phyloP scores from a whole-genome alignment of 2,113 vertebrate genomes.

The Hippotragus niger region DNA sequence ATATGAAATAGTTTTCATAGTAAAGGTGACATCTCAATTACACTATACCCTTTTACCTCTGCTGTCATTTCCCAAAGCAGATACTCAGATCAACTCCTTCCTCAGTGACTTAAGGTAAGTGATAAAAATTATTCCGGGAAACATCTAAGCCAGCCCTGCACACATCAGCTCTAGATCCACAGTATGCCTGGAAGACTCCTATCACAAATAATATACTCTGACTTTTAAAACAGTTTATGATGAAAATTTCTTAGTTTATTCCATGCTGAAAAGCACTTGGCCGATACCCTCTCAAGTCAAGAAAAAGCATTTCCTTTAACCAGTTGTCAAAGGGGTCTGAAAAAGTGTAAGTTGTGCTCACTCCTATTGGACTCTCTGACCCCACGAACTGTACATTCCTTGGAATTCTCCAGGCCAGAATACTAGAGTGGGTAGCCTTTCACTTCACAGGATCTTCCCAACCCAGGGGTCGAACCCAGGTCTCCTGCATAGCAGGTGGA shows the following conservation, averaged over 20 bases:
- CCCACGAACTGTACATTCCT: background rate
- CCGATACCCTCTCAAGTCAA: too few relatives aligned
- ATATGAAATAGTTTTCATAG: background rate
- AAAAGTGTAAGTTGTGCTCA: background rate
- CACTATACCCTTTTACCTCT: background rate
- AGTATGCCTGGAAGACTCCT: background rate
- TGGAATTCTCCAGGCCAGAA: background rate
- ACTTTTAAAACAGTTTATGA: background rate
- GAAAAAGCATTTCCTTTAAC: background rate
- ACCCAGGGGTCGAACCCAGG: background rate
- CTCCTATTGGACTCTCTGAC: background rate
- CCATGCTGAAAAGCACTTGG: background rate
- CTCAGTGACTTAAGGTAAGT: background rate
- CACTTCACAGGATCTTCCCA: background rate
- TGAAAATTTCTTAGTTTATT: background rate
- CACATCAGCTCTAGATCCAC: background rate
- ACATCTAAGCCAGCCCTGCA: background rate
- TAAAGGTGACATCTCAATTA: background rate
- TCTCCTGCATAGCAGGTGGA: background rate
- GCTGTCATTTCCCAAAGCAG: background rate
- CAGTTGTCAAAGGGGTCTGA: fast-evolving
- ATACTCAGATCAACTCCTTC: background rate
- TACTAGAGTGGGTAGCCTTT: background rate
- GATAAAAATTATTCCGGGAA: background rate
- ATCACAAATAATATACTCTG: background rate